Evolutionary conservation across 2,888 invertebrate genomes (phyloP), one percentile per base, ranked within the genome.

Genomic region (Xestia sexstrigata): DNA sequence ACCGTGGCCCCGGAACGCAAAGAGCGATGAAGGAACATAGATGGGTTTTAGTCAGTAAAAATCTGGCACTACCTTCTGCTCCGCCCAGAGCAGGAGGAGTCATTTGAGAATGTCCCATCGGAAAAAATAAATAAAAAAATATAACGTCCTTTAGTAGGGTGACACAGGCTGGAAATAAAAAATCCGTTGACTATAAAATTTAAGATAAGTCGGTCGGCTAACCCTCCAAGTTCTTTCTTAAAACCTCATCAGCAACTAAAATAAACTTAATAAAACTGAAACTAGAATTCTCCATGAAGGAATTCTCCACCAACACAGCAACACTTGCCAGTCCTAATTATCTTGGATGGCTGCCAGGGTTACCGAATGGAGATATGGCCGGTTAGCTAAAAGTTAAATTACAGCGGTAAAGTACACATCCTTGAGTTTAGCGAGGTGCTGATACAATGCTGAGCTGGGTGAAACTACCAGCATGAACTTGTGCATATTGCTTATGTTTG

Each of bases 321-420:
- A 85, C 84, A 84, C 76, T 82, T 73, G 79, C 66, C 77, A 63
- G 55, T 47, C 66, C 85, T 87, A 87, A 88, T 88, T 85, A 82
- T 82, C 74, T 87, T 88, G 88, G 88, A 83, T 65, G n/a, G 62
- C 69, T 79, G 88, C 88, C 88, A 88, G 79, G 55, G 63, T 79
- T 79, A 76, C 72, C 77, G 67, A 79, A 79, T 73, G 68, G 63
- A 87, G 84, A 81, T 86, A 86, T 82, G 71, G 69, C 76, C 68
- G 73, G 84, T 82, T 81, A 70, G 74, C 81, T 87, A 65, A 79
- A 84, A 84, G 71, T 81, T 83, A 84, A 83, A 86, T 84, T 86
- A 79, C 77, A 66, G 67, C 49, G 35, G 68, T 79, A 81, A 76
- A 81, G 62, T 78, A 82, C 66, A 81, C 45, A 73, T 77, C 30